Evolutionary conservation across 2,113 vertebrate species (phyloP), one percentile per base, ranked within the genome.

Genomic region (Etheostoma spectabile): DNA sequence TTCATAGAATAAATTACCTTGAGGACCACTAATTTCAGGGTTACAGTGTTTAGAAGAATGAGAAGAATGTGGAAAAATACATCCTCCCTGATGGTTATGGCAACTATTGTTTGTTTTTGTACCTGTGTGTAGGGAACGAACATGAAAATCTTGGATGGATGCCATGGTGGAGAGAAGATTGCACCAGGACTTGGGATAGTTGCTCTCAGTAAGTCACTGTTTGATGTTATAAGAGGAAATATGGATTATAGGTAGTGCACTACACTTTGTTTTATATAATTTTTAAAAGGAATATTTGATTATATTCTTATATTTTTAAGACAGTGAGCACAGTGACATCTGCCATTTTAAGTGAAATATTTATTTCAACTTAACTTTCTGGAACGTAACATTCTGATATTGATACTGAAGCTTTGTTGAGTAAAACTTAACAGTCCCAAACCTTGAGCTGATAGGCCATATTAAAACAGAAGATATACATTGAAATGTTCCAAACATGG

Each of bases 1-100:
- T 84, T 75, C 53, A 57, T 56, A 85, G 63, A 84, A 80, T 73
- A 71, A 64, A 72, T 71, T 55, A 77, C 77, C 48, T 82, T 21
- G 64, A 78, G 75, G 82, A 75, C 80, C 79, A 74, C 86, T 86
- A 82, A 91, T 90, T 78, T 80, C 52, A 86, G 67, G 82, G 71
- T 85, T 74, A 74, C 16, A 33, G 52, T 3, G 27, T 71, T 82
- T 21, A 33, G 59, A 82, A 56, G 79, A 68, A 85, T 46, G 65
- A 63, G 51, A 79, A 77, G 67, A 84, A 90, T 89, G 86, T 79
- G 63, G 59, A 74, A 77, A 61, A 82, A 85, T 61, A 80, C 52
- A 69, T 65, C 78, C 57, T 80, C 71, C 49, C 72, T 27, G 45
- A 77, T 59, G 49, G 27, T 79, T 77, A 77, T 77, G 59, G 75